A percentile compares a stretch with the other conserved stretches of the same genome.
These are phyloP conservation scores for Xenopus petersii DNA, from an alignment of 2,797 vertebrate species.

Conservation along the genomic window DNA sequence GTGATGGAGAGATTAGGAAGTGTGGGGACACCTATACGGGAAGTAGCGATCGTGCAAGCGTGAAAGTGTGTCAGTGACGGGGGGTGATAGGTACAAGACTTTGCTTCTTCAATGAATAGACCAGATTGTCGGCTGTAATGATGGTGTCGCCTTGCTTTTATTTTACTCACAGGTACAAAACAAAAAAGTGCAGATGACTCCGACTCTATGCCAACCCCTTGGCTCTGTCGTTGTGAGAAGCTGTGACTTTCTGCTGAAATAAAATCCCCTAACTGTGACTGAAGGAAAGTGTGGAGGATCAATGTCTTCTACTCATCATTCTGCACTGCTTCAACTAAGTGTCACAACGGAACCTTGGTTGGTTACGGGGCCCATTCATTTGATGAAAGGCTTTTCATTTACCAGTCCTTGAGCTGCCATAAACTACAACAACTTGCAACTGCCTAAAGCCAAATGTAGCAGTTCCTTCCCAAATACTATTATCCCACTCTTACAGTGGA, in stretches of 20 bases:
- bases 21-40: slow-evolving; percentile 47
- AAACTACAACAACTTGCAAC: too few relatives aligned
- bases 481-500: too few relatives aligned
- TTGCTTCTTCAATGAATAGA: slow-evolving; percentile 3
- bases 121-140: slow-evolving; percentile 41
- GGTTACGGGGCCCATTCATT: too few relatives aligned
- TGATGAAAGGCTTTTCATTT: too few relatives aligned
- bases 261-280: slow-evolving; percentile 3
- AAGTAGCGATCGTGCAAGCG: slow-evolving; percentile 30
- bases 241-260: too few relatives aligned
- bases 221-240: slow-evolving; percentile 20
- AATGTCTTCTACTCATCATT: too few relatives aligned
- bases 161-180: slow-evolving; percentile 37
- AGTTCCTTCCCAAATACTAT: too few relatives aligned
- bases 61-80: slow-evolving; percentile 44
- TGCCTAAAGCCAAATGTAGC: too few relatives aligned
- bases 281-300: background rate
- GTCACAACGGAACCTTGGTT: too few relatives aligned
- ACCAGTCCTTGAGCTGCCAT: too few relatives aligned
- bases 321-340: too few relatives aligned
- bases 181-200: slow-evolving; percentile 32
- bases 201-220: slow-evolving; percentile 24
- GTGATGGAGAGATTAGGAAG: slow-evolving; percentile 28
- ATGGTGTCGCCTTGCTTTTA: slow-evolving; percentile 27
- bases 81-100: slow-evolving; percentile 45